A percentile compares a stretch with the other conserved stretches of the same genome.
These are phyloP conservation scores for Callospermophilus lateralis DNA, from an alignment of 2,113 vertebrate genomes.

Conservation along the genomic window DNA sequence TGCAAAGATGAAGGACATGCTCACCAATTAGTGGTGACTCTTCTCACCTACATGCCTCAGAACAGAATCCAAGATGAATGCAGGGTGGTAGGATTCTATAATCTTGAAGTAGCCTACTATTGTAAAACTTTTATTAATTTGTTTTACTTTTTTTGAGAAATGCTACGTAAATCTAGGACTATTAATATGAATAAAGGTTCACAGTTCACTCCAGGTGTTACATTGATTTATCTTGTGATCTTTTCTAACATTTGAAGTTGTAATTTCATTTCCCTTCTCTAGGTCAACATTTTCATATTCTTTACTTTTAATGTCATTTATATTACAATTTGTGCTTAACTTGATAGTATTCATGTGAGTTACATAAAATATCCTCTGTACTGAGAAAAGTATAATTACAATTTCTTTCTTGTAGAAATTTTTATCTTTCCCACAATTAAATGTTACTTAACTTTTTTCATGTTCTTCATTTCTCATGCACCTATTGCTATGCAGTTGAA, in stretches of 20 bases:
- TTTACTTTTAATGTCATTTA: background rate
- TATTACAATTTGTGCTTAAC: background rate
- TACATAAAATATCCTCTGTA: background rate
- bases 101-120: background rate
- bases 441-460: background rate
- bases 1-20: background rate
- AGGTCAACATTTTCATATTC: background rate
- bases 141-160: background rate
- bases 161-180: background rate
- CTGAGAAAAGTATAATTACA: background rate
- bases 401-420: background rate
- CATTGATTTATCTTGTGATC: background rate
- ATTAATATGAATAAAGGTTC: background rate
- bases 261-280: background rate
- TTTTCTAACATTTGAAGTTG: background rate
- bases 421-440: background rate
- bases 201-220: background rate
- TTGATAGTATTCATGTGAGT: background rate
- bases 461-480: background rate
- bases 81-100: background rate
- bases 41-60: background rate
- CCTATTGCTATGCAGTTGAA: background rate
- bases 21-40: background rate
- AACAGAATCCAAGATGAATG: background rate
- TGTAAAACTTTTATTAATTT: background rate